Percentiles rank a stretch among this genome's conserved stretches.
These are phyloP conservation scores for Limnodromus scolopaceus DNA, from an alignment of 2,797 vertebrate species.

Conservation along the genomic window DNA sequence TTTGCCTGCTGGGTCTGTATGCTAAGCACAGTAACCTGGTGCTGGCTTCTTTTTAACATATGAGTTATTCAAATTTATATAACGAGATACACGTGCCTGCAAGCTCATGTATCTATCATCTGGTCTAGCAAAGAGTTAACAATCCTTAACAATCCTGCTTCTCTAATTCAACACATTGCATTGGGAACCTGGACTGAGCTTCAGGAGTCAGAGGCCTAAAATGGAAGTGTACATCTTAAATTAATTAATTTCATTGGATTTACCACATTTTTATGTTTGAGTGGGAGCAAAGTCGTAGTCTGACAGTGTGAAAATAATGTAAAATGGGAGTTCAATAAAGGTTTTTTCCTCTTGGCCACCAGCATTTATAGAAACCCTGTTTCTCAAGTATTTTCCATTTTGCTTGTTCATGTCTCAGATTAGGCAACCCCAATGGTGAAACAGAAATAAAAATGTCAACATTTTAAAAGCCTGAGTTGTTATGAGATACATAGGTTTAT, in stretches of 20 bases:
- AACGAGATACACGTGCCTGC: background rate
- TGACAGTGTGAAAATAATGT: background rate
- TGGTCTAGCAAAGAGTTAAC: background rate
- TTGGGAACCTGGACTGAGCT: background rate
- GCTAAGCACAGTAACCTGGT: background rate
- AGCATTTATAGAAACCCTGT: background rate
- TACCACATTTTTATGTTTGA: background rate
- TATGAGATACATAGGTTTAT: conserved; percentile 64
- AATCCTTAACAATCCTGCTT: background rate
- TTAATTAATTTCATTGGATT: background rate
- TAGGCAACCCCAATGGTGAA: conserved; percentile 11
- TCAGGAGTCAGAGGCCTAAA: background rate
- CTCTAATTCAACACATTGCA: background rate
- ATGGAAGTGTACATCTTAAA: background rate
- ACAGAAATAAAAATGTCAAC: conserved; percentile 49
- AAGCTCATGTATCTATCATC: background rate
- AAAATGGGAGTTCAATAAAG: background rate
- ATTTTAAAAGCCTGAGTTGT: conserved; percentile 44
- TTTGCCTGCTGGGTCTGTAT: background rate
- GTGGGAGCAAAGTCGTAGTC: background rate
- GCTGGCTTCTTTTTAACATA: background rate
- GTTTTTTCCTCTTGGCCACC: background rate
- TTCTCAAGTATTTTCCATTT: background rate
- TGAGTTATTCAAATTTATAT: background rate
- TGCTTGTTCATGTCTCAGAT: background rate